These are phyloP conservation scores for Alethe castanea DNA, from an alignment of 2,113 vertebrate species.

Conservation along the genomic window DNA sequence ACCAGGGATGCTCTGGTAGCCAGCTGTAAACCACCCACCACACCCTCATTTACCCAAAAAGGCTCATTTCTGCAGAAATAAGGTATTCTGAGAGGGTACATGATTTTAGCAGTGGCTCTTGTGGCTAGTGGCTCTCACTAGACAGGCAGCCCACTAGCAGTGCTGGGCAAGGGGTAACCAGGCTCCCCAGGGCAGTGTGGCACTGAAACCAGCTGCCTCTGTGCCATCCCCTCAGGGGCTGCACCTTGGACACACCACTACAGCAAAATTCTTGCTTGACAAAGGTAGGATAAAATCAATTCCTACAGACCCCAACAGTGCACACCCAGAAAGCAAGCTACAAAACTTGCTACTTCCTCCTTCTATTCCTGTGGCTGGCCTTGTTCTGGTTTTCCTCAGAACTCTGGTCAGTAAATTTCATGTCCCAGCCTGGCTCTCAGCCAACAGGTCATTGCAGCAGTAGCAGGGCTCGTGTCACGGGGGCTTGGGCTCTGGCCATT, in stretches of 20 bases:
- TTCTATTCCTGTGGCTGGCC: background rate
- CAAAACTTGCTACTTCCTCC: background rate
- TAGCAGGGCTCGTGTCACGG: fast-evolving
- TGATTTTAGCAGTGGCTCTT: no score
- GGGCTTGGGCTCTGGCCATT: background rate
- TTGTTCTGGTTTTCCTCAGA: background rate
- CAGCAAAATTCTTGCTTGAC: background rate
- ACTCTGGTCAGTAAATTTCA: fast-evolving
- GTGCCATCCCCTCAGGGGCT: background rate
- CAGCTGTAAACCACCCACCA: background rate
- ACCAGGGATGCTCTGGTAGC: background rate
- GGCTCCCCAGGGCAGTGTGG: fast-evolving
- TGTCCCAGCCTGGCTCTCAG: background rate
- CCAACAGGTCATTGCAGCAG: background rate
- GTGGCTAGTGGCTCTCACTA: background rate
- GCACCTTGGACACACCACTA: background rate
- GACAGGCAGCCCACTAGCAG: background rate
- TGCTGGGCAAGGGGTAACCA: no score
- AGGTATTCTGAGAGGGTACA: background rate
- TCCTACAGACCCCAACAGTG: background rate
- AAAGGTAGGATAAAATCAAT: background rate
- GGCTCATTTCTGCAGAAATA: background rate
- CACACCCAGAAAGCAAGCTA: background rate
- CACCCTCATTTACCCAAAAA: background rate
- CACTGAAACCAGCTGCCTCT: background rate